A percentile compares a stretch with the other conserved stretches of the same genome.
phyloP scores from a whole-genome alignment of 2,797 vertebrate genomes.

The Limosa lapponica region DNA sequence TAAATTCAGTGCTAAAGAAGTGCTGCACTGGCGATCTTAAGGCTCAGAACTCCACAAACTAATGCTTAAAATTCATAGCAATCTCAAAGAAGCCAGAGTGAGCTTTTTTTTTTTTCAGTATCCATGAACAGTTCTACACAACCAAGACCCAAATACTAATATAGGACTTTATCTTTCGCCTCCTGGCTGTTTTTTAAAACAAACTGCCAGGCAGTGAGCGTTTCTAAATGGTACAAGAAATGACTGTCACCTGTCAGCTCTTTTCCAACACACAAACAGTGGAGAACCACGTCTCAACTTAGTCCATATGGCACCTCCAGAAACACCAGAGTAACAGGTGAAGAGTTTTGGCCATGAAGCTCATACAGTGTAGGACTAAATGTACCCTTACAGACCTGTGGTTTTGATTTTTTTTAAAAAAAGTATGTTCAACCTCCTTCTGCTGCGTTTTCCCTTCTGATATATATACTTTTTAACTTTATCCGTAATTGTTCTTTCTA shows the following conservation, averaged over 20 bases:
- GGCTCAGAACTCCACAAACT: neutral
- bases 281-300: neutral
- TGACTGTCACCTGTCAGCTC: conserved; percentile 32
- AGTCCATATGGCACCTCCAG: neutral
- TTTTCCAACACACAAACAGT: conserved; percentile 1
- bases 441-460: neutral
- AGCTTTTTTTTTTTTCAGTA: neutral
- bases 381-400: neutral
- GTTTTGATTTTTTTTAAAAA: neutral
- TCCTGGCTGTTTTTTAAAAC: neutral
- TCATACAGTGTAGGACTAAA: neutral
- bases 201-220: neutral
- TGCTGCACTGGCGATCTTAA: neutral
- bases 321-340: conserved; percentile 21
- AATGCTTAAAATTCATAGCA: neutral
- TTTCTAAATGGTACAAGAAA: conserved; percentile 56
- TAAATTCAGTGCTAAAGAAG: conserved; percentile 7
- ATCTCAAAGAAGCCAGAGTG: neutral
- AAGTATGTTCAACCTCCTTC: neutral
- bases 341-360: neutral
- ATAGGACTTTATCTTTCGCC: neutral
- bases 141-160: neutral
- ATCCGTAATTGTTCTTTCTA: conserved; percentile 34
- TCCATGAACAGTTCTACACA: neutral
- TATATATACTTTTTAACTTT: neutral